Base-by-base conservation (phyloP, 2,888 invertebrate genomes). In the Coleophora deauratella region DNA sequence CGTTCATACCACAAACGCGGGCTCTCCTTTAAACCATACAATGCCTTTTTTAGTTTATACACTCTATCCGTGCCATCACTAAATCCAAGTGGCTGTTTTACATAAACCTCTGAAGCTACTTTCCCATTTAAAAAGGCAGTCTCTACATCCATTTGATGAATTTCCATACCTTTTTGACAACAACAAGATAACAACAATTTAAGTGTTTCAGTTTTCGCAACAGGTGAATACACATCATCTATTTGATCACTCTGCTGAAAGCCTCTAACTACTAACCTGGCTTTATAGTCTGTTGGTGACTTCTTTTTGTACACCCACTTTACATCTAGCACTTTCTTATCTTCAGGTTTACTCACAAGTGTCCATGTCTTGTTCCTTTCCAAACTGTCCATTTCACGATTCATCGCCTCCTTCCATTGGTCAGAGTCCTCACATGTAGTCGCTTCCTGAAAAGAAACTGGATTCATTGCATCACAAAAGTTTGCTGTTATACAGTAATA, bases 261-360 rank as follows among this genome's bases (percentile, higher is more conserved):
- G 8, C 51, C 50, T 40, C 40, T 43, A 9, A 41, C 47, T 11
- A 37, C 35, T 33, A 44, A 30, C n/a, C 52, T 50, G 10, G 52
- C 57, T 47, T 57, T 55, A 49, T 49, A 54, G 1, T 12, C 31
- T 41, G 45, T 51, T 31, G 59, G 41, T 33, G 33, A 46, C 47
- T 67, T 59, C 42, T 31, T 63, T 44, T 40, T 62, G 42, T 40
- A 63, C 7, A 62, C 42, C 62, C 62, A 63, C 36, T 58, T 62
- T 1, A 55, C 53, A 52, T 61, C 58, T 30, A 66, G 50, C n/a
- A 57, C 42, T 4, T 57, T 47, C 54, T 59, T 51, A 42, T 52
- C 47, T 47, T 53, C 41, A 35, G 60, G 62, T 31, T 38, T 47
- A 4, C 54, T 48, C 34, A 58, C 55, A 42, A 63, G n/a, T 49